Evolutionary conservation across 1,140 invertebrate genomes (phyloP).

Genomic region (Chrysoperla carnea): DNA sequence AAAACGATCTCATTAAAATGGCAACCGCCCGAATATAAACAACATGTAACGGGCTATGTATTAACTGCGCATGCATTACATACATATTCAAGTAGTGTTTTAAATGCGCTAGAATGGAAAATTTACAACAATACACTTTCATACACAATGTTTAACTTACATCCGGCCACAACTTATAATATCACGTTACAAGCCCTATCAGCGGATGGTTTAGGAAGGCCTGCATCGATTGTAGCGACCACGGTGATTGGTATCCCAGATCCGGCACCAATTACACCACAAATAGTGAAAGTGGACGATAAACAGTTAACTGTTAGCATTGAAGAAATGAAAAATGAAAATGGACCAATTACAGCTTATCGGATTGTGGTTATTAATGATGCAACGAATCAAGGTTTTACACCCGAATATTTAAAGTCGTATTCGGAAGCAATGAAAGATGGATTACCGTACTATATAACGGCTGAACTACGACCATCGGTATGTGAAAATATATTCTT

Average conservation of each 20-base stretch:
- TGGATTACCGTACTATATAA: not conserved
- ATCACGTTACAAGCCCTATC: not conserved
- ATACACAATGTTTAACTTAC: not conserved
- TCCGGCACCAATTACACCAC: not conserved
- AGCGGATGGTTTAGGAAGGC: not conserved
- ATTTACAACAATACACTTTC: not conserved
- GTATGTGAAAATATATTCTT: not conserved
- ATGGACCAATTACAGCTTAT: not conserved
- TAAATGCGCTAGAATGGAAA: not conserved
- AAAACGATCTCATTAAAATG: not conserved
- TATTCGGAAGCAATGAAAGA: not conserved
- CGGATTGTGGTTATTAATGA: not conserved
- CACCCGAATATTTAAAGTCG: not conserved
- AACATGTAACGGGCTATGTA: not conserved
- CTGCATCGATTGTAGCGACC: not conserved
- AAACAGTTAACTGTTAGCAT: not conserved
- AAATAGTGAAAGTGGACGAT: not conserved
- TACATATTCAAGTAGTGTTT: not conserved
- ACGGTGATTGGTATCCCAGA: not conserved
- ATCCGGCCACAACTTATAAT: not conserved
- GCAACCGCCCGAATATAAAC: not conserved
- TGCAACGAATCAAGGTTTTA: not conserved
- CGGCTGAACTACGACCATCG: not conserved
- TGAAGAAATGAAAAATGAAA: not conserved
- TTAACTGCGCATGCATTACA: not conserved